Percentiles rank a stretch among this genome's conserved stretches.
Evolutionary conservation across 2,113 vertebrate genomes (phyloP).

Genomic region (Lamprologus speciosus): DNA sequence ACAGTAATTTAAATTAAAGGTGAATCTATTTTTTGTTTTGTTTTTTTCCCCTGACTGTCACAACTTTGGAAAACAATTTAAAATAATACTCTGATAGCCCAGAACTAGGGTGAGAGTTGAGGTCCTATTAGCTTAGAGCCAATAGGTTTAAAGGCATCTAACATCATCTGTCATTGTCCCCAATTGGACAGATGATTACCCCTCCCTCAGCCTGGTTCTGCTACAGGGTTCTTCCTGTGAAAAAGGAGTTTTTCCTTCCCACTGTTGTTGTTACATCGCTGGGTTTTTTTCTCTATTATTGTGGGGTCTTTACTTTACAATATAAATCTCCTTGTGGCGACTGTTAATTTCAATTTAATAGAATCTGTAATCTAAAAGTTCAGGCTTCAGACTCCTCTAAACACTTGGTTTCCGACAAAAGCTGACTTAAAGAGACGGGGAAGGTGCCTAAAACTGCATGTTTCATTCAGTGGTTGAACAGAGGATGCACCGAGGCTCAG

Average conservation of each 20-base stretch:
- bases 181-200: background rate
- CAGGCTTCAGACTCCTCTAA: background rate
- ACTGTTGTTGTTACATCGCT: background rate
- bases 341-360: background rate
- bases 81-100: background rate
- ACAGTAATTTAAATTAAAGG: background rate
- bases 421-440: background rate
- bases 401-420: background rate
- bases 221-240: background rate
- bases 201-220: background rate
- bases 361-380: background rate
- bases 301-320: background rate
- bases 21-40: background rate
- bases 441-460: background rate
- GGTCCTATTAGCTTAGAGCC: background rate
- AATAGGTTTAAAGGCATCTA: background rate
- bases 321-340: background rate
- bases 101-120: background rate
- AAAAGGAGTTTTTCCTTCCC: background rate
- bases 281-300: background rate
- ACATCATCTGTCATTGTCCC: background rate
- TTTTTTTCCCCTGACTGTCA: background rate
- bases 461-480: background rate
- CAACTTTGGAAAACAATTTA: background rate
- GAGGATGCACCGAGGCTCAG: background rate